A percentile compares a stretch with the other conserved stretches of the same genome.
These are phyloP conservation scores for Propithecus perrieri DNA, from an alignment of 2,797 vertebrate species.

Conservation along the genomic window DNA sequence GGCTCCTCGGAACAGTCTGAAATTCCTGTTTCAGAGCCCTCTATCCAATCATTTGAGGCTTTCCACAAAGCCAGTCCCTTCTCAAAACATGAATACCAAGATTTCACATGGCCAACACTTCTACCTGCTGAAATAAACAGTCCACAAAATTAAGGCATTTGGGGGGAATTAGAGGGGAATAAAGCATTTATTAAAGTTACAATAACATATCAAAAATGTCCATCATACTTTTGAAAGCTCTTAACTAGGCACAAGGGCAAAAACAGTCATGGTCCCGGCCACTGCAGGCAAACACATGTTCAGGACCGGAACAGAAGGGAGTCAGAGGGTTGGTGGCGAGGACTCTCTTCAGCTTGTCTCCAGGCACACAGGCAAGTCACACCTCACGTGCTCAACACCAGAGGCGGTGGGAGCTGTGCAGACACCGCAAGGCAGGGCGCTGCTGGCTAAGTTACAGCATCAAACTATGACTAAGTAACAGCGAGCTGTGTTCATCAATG, in stretches of 20 bases:
- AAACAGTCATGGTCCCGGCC: rapidly evolving
- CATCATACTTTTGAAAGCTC: not conserved
- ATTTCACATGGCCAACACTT: not conserved
- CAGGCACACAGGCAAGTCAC: not conserved
- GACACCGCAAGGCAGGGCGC: not conserved
- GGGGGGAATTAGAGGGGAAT: not conserved
- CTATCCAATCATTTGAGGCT: not conserved
- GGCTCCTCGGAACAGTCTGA: not conserved
- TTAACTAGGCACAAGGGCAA: not conserved
- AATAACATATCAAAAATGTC: not conserved
- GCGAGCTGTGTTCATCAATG: rapidly evolving
- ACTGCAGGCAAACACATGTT: not conserved
- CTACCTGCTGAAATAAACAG: not conserved
- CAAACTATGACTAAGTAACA: not conserved
- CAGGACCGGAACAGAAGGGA: not conserved
- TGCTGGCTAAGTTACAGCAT: not conserved
- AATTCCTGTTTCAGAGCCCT: not conserved
- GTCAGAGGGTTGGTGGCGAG: rapidly evolving
- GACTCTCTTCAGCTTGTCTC: rapidly evolving
- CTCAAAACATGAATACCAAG: not conserved
- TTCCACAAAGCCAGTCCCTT: not conserved
- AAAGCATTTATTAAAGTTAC: slow-evolving; percentile 39
- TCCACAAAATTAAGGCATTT: slow-evolving; percentile 23
- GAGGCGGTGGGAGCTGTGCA: not conserved
- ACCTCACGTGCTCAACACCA: not conserved